A percentile compares a stretch with the other conserved stretches of the same genome.
phyloP scores from a whole-genome alignment of 37 sponge, comb jelly and placozoan species.

The Cladorhizidae sp. region DNA sequence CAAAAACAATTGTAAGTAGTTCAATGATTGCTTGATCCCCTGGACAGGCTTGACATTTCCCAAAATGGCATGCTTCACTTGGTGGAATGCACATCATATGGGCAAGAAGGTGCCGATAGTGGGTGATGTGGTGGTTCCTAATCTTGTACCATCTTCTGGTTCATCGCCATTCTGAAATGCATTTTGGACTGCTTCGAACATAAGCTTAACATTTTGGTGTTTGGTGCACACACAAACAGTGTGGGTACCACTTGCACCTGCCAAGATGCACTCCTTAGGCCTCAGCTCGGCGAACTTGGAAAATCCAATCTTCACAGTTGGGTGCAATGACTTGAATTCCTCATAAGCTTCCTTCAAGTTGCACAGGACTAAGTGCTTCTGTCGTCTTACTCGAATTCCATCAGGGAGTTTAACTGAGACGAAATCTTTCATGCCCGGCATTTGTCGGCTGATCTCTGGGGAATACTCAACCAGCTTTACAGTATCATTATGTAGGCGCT shows the following conservation, averaged over 20 bases:
- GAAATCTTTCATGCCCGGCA: constrained; percentile 64
- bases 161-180: no score
- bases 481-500: constrained; percentile 2
- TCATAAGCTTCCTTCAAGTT: constrained; percentile 50
- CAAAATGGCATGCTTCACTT: constrained; percentile 26
- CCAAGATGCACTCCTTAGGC: constrained; percentile 53
- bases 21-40: constrained; percentile 5
- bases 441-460: constrained; percentile 40
- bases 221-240: constrained; percentile 64
- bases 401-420: constrained; percentile 21
- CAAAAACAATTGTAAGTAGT: constrained; percentile 13
- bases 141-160: no score
- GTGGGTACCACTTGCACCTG: constrained; percentile 67
- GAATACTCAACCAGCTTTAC: constrained; percentile 28
- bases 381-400: constrained; percentile 1
- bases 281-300: constrained; percentile 58
- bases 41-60: constrained; percentile 35
- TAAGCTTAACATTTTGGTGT: constrained; percentile 46
- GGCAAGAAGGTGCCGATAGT: constrained; percentile 45
- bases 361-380: constrained; percentile 54
- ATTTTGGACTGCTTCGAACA: background rate
- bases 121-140: no score
- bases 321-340: constrained; percentile 33
- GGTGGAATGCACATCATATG: constrained; percentile 43
- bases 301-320: constrained; percentile 39